Evolutionary conservation across 2,797 vertebrate genomes (phyloP).

Genomic region (Eurystomus glaucurus): DNA sequence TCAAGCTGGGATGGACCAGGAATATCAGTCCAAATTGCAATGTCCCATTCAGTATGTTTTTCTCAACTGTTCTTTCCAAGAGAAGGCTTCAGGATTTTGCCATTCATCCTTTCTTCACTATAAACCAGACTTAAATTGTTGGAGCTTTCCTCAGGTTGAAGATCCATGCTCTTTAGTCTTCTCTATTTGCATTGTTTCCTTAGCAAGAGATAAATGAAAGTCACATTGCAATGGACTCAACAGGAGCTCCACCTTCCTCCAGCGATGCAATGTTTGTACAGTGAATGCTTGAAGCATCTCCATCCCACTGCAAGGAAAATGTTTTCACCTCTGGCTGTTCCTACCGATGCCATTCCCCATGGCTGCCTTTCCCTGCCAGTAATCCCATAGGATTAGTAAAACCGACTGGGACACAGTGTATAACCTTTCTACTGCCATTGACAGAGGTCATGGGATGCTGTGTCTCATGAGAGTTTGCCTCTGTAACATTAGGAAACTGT

Average conservation of each 20-base stretch:
- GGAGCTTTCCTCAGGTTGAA: neutral
- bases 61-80: neutral
- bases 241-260: neutral
- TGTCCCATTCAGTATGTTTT: neutral
- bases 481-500: neutral
- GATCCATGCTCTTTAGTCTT: neutral
- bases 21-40: neutral
- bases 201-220: neutral
- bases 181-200: neutral
- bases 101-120: neutral
- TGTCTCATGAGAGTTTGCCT: neutral
- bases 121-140: neutral
- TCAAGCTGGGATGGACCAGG: neutral
- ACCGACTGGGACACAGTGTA: fast-evolving
- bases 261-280: neutral
- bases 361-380: neutral
- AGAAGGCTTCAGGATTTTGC: neutral
- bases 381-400: fast-evolving
- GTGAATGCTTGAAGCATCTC: neutral
- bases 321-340: neutral
- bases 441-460: neutral
- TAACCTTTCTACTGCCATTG: neutral
- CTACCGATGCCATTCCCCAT: too few species aligned
- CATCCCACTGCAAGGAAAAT: neutral
- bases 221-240: neutral